Evolutionary conservation across 2,888 invertebrate genomes (phyloP).

Genomic region (Amblyjoppa fuscipennis): DNA sequence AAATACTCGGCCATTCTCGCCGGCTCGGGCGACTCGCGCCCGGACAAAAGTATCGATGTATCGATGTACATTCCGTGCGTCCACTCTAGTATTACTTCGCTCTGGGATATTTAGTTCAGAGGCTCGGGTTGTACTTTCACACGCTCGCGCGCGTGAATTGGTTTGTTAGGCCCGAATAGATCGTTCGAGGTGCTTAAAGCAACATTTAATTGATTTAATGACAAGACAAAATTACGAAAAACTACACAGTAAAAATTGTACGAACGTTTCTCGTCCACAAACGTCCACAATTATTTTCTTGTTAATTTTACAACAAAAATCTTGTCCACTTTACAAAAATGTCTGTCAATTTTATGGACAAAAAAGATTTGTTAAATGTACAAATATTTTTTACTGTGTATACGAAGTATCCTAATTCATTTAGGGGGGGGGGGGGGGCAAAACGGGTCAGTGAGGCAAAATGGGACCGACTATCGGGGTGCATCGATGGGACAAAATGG

Average conservation of each 20-base stretch:
- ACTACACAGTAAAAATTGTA: no score
- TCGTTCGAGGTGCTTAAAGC: neutral
- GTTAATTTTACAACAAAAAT: no score
- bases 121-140: constrained; percentile 40
- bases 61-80: constrained; percentile 36
- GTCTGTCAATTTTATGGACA: no score
- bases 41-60: constrained; percentile 10
- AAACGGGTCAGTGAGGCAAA: no score
- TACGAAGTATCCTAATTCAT: neutral
- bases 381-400: neutral
- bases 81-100: constrained; percentile 17
- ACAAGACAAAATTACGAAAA: neutral
- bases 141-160: constrained; percentile 36
- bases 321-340: no score
- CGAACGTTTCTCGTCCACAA: neutral
- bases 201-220: neutral
- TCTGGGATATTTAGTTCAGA: constrained; percentile 32
- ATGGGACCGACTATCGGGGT: no score
- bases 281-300: no score
- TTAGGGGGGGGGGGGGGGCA: no score
- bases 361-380: no score
- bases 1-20: neutral
- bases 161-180: constrained; percentile 15
- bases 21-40: neutral
- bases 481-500: no score